Conservation (phyloP, 2,888 invertebrate species). For the Cheilosia vernalis region DNA sequence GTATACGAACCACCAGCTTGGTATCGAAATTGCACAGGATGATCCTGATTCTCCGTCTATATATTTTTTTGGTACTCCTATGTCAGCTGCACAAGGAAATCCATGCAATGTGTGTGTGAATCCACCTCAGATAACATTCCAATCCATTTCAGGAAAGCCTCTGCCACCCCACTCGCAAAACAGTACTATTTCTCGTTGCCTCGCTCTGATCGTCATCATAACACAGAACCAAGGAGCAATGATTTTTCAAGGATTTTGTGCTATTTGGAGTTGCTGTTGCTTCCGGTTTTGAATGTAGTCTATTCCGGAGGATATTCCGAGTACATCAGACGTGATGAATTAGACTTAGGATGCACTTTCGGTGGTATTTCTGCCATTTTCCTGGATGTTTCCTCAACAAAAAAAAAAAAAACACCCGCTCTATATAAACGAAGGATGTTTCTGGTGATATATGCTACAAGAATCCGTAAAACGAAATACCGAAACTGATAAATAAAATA, state of each 20-base stretch:
- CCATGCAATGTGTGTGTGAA: constrained; percentile 55
- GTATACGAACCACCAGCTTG: constrained; percentile 42
- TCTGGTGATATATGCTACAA: constrained; percentile 42
- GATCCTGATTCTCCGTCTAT: constrained; percentile 52
- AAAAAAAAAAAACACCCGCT: background rate
- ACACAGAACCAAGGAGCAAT: constrained; percentile 54
- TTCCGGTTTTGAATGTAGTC: constrained; percentile 66
- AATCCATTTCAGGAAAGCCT: constrained; percentile 55
- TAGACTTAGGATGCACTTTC: constrained; percentile 65
- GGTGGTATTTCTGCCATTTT: constrained; percentile 25
- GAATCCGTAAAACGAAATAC: constrained; percentile 31
- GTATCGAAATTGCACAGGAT: constrained; percentile 60
- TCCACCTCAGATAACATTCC: constrained; percentile 70
- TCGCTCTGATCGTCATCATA: constrained; percentile 27
- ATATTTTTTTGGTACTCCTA: background rate
- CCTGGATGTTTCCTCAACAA: constrained; percentile 3
- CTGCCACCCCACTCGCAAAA: background rate
- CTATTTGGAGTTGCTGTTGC: constrained; percentile 55
- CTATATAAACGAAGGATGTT: constrained; percentile 31
- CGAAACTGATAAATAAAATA: constrained; percentile 35
- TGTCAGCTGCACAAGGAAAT: constrained; percentile 49
- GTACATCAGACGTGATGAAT: constrained; percentile 71
- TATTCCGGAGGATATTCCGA: constrained; percentile 62
- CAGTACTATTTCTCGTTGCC: background rate
- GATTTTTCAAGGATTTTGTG: constrained; percentile 60